phyloP scores from a whole-genome alignment of 2,113 vertebrate species.

The Passer montanus region DNA sequence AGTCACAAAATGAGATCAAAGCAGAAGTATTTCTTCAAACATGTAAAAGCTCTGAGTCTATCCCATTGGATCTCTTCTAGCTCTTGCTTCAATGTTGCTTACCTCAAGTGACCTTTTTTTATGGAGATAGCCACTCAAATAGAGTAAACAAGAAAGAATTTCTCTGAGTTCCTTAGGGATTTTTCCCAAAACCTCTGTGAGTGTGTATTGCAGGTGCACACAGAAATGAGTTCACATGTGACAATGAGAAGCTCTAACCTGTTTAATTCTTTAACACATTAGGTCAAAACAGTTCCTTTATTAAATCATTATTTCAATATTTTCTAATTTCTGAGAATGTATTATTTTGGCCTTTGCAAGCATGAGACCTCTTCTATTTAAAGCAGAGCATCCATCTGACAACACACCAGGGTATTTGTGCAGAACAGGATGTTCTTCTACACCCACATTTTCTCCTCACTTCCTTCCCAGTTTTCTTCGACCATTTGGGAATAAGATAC shows the following conservation, averaged over 20 bases:
- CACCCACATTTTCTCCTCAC: constrained; percentile 52
- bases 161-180: background rate
- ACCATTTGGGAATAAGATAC: constrained; percentile 49
- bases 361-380: constrained; percentile 61
- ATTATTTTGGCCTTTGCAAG: constrained; percentile 40
- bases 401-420: constrained; percentile 55
- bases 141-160: background rate
- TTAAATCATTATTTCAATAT: background rate
- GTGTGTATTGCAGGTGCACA: background rate
- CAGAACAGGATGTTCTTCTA: constrained; percentile 67
- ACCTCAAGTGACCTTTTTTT: constrained; percentile 3
- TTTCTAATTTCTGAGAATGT: background rate
- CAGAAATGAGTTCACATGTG: background rate
- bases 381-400: constrained; percentile 62
- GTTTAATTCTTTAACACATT: background rate
- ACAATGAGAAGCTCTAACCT: background rate
- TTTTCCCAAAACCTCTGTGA: background rate
- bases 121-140: background rate
- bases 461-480: constrained; percentile 43
- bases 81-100: background rate
- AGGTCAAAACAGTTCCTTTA: background rate
- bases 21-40: background rate
- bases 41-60: background rate
- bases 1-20: background rate
- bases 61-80: background rate